A percentile compares a stretch with the other conserved stretches of the same genome.
These are phyloP conservation scores for Zaprionus lachaisei DNA, from an alignment of 1,140 invertebrate species.

Conservation along the genomic window DNA sequence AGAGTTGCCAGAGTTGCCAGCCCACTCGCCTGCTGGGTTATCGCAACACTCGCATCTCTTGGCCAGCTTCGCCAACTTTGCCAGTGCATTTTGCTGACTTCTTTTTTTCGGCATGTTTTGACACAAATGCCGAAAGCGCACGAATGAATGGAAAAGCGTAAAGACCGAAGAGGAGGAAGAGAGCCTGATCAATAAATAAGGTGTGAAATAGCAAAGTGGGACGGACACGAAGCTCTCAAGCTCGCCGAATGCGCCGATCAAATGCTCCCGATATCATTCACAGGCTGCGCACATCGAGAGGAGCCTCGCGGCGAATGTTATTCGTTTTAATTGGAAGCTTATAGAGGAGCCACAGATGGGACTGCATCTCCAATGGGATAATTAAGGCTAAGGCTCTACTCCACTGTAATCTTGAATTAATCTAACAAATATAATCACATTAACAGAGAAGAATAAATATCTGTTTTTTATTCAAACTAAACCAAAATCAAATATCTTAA, in stretches of 20 bases:
- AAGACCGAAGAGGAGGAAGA: not conserved
- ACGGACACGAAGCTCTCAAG: slow-evolving; percentile 22
- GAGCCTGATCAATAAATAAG: slow-evolving; percentile 79
- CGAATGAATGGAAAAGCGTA: slow-evolving; percentile 40
- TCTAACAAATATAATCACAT: too few relatives aligned
- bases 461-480: too few relatives aligned
- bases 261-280: slow-evolving; percentile 29
- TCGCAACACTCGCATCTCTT: slow-evolving; percentile 52
- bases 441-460: too few relatives aligned
- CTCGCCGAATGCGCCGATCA: slow-evolving; percentile 20
- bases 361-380: not conserved
- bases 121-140: slow-evolving; percentile 82
- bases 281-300: not conserved
- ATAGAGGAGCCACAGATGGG: not conserved
- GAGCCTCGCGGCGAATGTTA: slow-evolving; percentile 39
- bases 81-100: slow-evolving; percentile 15
- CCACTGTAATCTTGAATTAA: too few relatives aligned
- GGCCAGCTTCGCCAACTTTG: slow-evolving; percentile 1
- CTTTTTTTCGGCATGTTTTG: slow-evolving; percentile 50
- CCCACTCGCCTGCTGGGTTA: slow-evolving; percentile 59
- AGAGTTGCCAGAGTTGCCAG: slow-evolving; percentile 69
- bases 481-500: too few relatives aligned
- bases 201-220: slow-evolving; percentile 82
- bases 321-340: slow-evolving; percentile 60
- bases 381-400: not conserved